Base-by-base conservation (phyloP, 2,113 vertebrate genomes). In the Bufo bufo region DNA sequence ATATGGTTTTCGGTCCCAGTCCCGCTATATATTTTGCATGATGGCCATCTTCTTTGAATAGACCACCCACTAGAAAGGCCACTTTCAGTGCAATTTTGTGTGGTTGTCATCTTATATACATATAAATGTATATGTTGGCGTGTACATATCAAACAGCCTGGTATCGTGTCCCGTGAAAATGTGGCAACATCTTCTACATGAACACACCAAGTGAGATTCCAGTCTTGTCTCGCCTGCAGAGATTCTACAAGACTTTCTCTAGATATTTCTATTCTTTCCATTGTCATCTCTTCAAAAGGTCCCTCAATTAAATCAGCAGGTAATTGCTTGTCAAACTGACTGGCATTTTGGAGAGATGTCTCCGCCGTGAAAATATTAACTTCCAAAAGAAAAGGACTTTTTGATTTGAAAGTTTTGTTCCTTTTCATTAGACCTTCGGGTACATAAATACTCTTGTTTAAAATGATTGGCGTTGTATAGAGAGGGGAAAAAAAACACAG, bases 291-390 rank as follows among this genome's bases (percentile, higher is more conserved):
- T 78, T 78, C 82, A 66, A 33, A 77, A 84, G 87, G 87, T 89
- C 82, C 87, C 78, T 84, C 72, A 89, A 89, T 84, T 89, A 89
- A 89, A 84, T 75, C 23, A 45, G 87, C 82, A 78, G 74, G 72
- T 89, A 89, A 89, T 89, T 89, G 87, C 87, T 89, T 89, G 87
- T 89, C 87, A 84, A 82, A 52, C 74, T 89, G 87, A 89, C 82
- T 89, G 87, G 72, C 87, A 89, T 84, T 77, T 82, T 66, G 43
- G 58, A 84, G 72, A 84, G 72, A 89, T 59, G 87, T 84, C 87
- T 78, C 59, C 54, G 45, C 23, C 20, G 69, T 82, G 81, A 69
- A 75, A 89, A 89, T 63, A 84, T 66, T 69, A 78, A 77, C 87
- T 78, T 43, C 66, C 49, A 52, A 84, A 84, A 84, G 87, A 89